Percentiles rank a stretch among this genome's conserved stretches.
These are phyloP conservation scores for Actinia tenebrosa DNA, from an alignment of 64 coral and sea anemone species.

Conservation along the genomic window DNA sequence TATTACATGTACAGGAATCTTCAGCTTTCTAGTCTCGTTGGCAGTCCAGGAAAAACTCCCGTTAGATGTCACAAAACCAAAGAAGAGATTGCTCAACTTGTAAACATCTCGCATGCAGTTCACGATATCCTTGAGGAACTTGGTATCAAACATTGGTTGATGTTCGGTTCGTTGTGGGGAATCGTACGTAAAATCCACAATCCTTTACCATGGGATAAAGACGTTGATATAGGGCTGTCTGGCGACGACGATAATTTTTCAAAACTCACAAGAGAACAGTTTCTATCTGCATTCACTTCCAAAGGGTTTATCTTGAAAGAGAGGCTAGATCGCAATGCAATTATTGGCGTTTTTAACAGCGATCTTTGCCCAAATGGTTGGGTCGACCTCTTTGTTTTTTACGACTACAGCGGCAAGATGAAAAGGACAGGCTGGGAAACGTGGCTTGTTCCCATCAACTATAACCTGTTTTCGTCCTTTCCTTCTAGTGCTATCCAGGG, in stretches of 20 bases:
- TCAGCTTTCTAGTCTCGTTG: not conserved
- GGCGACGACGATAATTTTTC: not conserved
- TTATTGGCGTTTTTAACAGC: not conserved
- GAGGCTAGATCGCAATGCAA: not conserved
- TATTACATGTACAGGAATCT: constrained; percentile 12
- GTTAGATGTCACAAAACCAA: not conserved
- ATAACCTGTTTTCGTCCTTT: constrained; percentile 4
- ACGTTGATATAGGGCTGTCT: constrained; percentile 6
- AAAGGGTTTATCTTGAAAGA: not conserved
- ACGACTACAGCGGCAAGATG: constrained; percentile 6
- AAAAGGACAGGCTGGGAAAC: constrained; percentile 1
- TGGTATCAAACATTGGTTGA: constrained; percentile 12
- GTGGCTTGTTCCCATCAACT: constrained; percentile 5
- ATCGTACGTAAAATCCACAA: not conserved
- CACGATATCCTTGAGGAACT: not conserved
- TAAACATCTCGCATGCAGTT: not conserved
- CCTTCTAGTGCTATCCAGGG: not conserved
- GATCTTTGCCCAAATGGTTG: not conserved
- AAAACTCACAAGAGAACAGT: not conserved
- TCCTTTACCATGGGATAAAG: constrained; percentile 20
- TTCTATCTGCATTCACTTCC: not conserved
- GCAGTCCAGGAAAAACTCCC: not conserved
- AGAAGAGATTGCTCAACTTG: not conserved
- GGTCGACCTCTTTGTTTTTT: not conserved
- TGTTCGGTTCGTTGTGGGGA: constrained; percentile 14